Conservation (phyloP, 1,140 invertebrate species). For the Chironomus tepperi region DNA sequence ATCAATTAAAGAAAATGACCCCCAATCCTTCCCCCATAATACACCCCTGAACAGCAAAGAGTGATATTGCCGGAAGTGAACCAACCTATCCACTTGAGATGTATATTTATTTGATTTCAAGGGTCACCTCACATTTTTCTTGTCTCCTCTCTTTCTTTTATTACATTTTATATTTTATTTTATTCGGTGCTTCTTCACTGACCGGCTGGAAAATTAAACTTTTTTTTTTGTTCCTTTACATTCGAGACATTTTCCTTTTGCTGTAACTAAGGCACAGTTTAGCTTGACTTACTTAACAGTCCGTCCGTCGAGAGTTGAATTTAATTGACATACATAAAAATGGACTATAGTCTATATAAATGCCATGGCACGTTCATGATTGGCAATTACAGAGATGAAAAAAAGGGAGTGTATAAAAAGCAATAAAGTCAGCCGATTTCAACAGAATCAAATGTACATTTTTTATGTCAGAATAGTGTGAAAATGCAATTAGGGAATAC, state of each 20-base stretch:
- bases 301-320: neutral
- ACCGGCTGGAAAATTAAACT: constrained; percentile 16
- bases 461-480: too few relatives aligned
- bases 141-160: neutral
- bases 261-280: neutral
- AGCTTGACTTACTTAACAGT: neutral
- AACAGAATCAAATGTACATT: too few relatives aligned
- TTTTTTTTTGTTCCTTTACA: neutral
- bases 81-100: neutral
- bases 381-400: neutral
- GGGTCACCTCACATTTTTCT: constrained; percentile 17
- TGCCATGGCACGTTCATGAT: neutral
- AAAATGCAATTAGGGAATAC: too few relatives aligned
- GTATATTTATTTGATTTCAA: constrained; percentile 22
- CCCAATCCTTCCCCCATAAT: too few relatives aligned
- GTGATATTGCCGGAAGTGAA: too few relatives aligned
- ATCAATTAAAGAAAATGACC: too few relatives aligned
- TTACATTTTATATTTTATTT: neutral
- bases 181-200: neutral
- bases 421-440: neutral
- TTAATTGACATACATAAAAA: constrained; percentile 14
- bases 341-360: neutral
- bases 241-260: neutral
- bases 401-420: neutral
- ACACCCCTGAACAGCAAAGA: too few relatives aligned